Percentiles rank a stretch among this genome's conserved stretches.
Evolutionary conservation across 2,113 vertebrate species (phyloP).

Genomic region (Platysternon megacephalum): DNA sequence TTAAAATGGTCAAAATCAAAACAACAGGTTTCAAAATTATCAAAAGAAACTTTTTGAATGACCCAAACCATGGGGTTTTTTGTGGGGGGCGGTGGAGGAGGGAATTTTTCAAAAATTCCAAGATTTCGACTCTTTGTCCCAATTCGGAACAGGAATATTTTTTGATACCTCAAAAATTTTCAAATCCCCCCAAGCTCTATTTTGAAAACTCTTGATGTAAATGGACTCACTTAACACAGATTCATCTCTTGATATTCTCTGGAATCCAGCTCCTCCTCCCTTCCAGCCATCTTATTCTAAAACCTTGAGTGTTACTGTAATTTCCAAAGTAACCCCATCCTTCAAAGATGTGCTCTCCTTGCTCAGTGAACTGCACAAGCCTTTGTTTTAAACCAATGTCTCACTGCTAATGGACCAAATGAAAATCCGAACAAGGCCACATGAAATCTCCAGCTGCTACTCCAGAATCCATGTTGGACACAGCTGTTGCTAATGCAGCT

Average conservation of each 20-base stretch:
- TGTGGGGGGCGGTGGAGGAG: no score
- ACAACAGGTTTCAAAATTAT: neutral
- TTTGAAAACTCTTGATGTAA: neutral
- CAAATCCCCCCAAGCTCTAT: neutral
- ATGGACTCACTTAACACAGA: constrained; percentile 15
- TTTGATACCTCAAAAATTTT: no score
- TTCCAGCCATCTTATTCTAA: neutral
- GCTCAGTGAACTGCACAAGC: constrained; percentile 5
- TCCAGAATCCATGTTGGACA: neutral
- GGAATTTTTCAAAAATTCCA: no score
- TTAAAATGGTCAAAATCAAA: neutral
- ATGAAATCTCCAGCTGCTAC: neutral
- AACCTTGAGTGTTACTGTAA: neutral
- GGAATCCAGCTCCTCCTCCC: neutral
- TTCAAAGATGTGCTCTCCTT: neutral
- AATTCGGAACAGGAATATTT: no score
- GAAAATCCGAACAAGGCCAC: neutral
- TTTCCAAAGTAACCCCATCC: constrained; percentile 33
- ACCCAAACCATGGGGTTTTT: no score
- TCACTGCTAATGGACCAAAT: neutral
- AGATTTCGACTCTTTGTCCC: no score
- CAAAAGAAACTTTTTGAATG: neutral
- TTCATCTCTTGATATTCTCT: neutral
- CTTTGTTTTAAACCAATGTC: neutral
- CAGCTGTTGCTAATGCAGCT: neutral